A percentile compares a stretch with the other conserved stretches of the same genome.
Conservation (phyloP, 2,113 vertebrate species). For the Nesogale talazaci region DNA sequence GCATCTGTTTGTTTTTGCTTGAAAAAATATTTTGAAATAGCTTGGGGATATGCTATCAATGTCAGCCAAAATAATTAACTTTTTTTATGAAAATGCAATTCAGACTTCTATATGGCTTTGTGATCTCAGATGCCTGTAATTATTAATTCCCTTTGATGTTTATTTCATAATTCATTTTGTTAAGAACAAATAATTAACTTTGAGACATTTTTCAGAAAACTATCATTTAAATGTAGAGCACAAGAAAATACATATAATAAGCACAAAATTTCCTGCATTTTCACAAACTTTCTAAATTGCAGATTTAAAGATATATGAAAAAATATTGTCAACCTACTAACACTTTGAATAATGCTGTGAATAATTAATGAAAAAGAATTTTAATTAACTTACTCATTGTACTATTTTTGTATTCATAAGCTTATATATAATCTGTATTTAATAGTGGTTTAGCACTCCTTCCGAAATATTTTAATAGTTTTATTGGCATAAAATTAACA, state of each 20-base stretch:
- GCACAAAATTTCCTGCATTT: neutral
- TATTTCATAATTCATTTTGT: neutral
- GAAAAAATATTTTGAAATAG: slow-evolving; percentile 1
- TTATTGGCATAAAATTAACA: too few species aligned
- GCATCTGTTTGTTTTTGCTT: slow-evolving; percentile 19
- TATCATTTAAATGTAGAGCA: neutral
- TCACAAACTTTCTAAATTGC: neutral
- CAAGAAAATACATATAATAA: neutral
- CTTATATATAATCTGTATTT: neutral
- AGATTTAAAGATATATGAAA: neutral
- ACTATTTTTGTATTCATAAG: neutral
- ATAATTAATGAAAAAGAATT: slow-evolving; percentile 15
- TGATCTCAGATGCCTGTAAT: neutral
- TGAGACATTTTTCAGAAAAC: neutral
- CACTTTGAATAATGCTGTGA: neutral
- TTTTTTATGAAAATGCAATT: slow-evolving; percentile 49
- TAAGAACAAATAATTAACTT: slow-evolving; percentile 33
- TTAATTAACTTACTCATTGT: neutral
- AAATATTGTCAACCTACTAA: neutral
- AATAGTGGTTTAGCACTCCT: neutral
- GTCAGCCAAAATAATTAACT: slow-evolving; percentile 63
- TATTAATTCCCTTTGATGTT: slow-evolving; percentile 15
- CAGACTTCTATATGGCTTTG: neutral
- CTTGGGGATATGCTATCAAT: neutral
- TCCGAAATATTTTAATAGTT: neutral